Evolutionary conservation across 2,113 vertebrate species (phyloP), one percentile per base, ranked within the genome.

Genomic region (Archocentrus centrarchus): DNA sequence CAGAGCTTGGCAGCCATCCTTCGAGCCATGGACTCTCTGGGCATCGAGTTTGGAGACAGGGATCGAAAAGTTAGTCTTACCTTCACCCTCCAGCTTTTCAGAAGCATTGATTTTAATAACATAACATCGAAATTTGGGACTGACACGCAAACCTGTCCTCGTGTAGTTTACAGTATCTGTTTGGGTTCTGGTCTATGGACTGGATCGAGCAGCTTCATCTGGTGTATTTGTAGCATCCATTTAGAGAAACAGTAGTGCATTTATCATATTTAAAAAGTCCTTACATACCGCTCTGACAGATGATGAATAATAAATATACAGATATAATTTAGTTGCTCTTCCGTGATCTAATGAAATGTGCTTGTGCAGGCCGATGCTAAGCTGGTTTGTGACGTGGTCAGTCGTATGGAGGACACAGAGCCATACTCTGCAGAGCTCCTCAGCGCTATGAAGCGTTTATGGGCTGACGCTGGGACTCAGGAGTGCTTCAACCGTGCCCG

Each of bases 321-420:
- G 3, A 57, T 75, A 27, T 62, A 41, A 78, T 37, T 18, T 55
- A 61, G 30, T 35, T 58, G 58, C 20, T 64, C 9, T 80, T 18
- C 22, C n/a, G 41, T 90, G 75, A 89, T 10, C 24, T 70, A 73
- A 20, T 41, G 41, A 64, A 68, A 82, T 84, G 44, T 87, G 1
- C 66, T 27, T 0, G 2, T 82, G 27, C 91, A 99, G 98, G 97
- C 98, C 11, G 98, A 99, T 85, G 97, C 97, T 84, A 99, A 99
- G 95, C 97, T 99, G 96, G 97, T 99, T n/a, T 99, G 97, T 3
- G 98, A 99, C 18, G 98, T 99, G 2, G 98, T 99, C 68, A 97
- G 94, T 89, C 97, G 98, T 58, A 99, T 99, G 98, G 98, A 99
- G 93, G 98, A 99, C 95, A 99, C 98, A 2, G 98, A 99, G 93